Conservation (phyloP, 1,140 invertebrate genomes). For the Thrips palmi region DNA sequence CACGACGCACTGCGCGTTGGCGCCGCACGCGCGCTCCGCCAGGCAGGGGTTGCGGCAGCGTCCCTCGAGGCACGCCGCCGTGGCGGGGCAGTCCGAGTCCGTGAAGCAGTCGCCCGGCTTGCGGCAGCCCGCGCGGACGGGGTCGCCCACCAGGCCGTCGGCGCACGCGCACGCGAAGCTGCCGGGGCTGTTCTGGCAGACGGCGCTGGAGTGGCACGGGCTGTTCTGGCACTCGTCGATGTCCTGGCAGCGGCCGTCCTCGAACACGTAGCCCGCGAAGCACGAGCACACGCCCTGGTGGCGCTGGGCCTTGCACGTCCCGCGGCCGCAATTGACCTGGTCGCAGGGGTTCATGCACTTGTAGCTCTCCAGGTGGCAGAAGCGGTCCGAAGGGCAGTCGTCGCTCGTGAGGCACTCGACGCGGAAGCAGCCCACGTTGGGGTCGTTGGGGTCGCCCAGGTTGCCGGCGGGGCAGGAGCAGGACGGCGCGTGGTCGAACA, state of each 20-base stretch:
- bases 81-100: slow-evolving; percentile 57
- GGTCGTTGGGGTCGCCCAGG: slow-evolving; percentile 57
- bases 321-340: slow-evolving; percentile 48
- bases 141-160: slow-evolving; percentile 62
- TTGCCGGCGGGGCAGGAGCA: slow-evolving; percentile 60
- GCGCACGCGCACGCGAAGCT: slow-evolving; percentile 55
- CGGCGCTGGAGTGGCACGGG: slow-evolving; percentile 59
- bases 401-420: slow-evolving; percentile 60
- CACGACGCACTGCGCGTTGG: slow-evolving; percentile 51
- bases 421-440: slow-evolving; percentile 54
- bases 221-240: slow-evolving; percentile 56
- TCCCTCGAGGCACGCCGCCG: slow-evolving; percentile 55
- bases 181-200: slow-evolving; percentile 57
- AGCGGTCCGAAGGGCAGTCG: slow-evolving; percentile 54
- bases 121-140: slow-evolving; percentile 42
- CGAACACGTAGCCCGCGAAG: slow-evolving; percentile 45
- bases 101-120: slow-evolving; percentile 61
- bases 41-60: slow-evolving; percentile 68
- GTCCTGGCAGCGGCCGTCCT: slow-evolving; percentile 52
- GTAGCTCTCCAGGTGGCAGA: slow-evolving; percentile 50
- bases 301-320: slow-evolving; percentile 43
- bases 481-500: slow-evolving; percentile 43
- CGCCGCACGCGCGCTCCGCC: slow-evolving; percentile 38
- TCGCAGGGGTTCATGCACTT: slow-evolving; percentile 70
- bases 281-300: slow-evolving; percentile 58